phyloP scores from a whole-genome alignment of 1,140 invertebrate species.

The Drosophila paulistorum region DNA sequence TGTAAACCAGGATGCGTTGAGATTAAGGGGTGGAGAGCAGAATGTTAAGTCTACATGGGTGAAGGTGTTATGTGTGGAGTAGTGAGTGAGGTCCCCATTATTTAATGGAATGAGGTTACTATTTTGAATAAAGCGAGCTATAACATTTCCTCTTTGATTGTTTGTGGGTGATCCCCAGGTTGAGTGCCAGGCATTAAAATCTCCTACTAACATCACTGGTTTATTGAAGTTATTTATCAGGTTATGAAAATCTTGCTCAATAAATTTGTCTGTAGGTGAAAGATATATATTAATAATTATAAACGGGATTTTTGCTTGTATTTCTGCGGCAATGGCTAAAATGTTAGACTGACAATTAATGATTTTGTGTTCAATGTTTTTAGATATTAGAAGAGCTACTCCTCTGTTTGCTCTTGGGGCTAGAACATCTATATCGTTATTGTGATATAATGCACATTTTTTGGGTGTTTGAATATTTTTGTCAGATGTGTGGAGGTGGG shows the following conservation, averaged over 20 bases:
- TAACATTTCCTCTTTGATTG: conserved; percentile 6
- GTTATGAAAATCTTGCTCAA: conserved; percentile 5
- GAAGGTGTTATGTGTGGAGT: conserved; percentile 20
- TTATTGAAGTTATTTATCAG: conserved; percentile 7
- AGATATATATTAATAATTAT: conserved; percentile 17
- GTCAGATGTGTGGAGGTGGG: no score
- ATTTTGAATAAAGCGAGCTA: conserved; percentile 8
- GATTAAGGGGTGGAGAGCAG: conserved; percentile 8
- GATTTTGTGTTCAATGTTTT: conserved; percentile 14
- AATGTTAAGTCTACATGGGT: conserved; percentile 14
- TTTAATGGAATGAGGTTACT: conserved; percentile 7
- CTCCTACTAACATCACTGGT: conserved; percentile 14
- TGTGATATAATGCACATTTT: no score
- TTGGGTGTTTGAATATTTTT: no score
- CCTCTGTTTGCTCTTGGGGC: no score
- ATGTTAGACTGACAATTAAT: conserved; percentile 11
- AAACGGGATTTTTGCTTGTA: conserved; percentile 10
- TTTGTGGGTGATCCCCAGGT: conserved; percentile 21
- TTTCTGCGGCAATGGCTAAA: not conserved
- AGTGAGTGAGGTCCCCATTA: conserved; percentile 18
- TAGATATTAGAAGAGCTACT: conserved; percentile 10
- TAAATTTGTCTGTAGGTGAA: conserved; percentile 16
- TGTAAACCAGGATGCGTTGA: conserved; percentile 1
- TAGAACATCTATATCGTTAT: no score
- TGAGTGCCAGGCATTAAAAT: conserved; percentile 22